Evolutionary conservation across 1,140 invertebrate genomes (phyloP).

Genomic region (Lysiphlebus fabarum): DNA sequence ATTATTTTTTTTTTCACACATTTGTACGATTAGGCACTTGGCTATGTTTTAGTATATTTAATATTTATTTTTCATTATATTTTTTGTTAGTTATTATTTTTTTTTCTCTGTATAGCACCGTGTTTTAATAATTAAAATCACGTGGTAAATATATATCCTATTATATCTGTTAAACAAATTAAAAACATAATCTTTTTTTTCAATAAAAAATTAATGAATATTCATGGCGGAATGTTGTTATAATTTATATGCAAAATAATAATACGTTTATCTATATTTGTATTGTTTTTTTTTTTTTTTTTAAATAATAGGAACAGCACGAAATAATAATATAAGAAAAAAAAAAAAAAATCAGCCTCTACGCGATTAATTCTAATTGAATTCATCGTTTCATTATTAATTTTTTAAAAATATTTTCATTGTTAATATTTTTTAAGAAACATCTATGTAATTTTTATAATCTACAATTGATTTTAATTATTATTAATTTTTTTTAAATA

Average conservation of each 20-base stretch:
- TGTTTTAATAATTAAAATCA: too few relatives aligned
- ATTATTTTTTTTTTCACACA: slow-evolving; percentile 27
- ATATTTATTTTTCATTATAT: background rate
- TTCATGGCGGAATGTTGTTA: too few relatives aligned
- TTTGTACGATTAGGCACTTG: slow-evolving; percentile 49
- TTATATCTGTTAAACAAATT: too few relatives aligned
- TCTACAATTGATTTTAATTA: background rate
- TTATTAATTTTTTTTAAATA: slow-evolving; percentile 4
- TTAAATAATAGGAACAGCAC: slow-evolving; percentile 12
- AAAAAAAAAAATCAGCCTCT: slow-evolving; percentile 12
- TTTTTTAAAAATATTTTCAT: slow-evolving; percentile 2
- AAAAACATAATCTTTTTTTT: too few relatives aligned
- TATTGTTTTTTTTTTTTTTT: slow-evolving; percentile 17
- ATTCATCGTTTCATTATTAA: background rate
- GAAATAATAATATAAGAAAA: background rate
- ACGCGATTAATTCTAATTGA: slow-evolving; percentile 1
- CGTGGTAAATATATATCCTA: too few relatives aligned
- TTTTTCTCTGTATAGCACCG: slow-evolving; percentile 19
- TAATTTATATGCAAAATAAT: too few relatives aligned
- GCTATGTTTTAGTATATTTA: slow-evolving; percentile 31
- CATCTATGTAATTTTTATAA: background rate
- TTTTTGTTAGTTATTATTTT: slow-evolving; percentile 37
- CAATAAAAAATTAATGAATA: too few relatives aligned
- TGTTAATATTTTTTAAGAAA: background rate
- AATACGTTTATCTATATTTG: slow-evolving; percentile 21